These are phyloP conservation scores for Prenolepis imparis DNA, from an alignment of 2,888 invertebrate species.

Conservation along the genomic window DNA sequence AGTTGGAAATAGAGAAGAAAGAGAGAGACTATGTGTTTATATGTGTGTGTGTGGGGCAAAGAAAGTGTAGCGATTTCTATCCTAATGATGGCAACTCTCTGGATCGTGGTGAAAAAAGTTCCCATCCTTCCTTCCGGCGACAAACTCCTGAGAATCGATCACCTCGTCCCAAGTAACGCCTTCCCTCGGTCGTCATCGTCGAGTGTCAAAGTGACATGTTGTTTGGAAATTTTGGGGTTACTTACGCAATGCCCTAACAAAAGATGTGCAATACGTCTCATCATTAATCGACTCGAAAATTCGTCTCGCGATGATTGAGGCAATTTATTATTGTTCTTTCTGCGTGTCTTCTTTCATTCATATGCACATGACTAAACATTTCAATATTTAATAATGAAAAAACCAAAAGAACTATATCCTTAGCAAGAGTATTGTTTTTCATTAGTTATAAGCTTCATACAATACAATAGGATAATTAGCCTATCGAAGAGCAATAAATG, in stretches of 20 bases:
- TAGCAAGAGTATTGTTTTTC: not conserved
- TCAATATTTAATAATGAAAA: not conserved
- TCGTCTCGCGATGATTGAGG: not conserved
- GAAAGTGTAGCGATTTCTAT: slow-evolving; percentile 74
- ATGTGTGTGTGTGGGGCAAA: slow-evolving; percentile 47
- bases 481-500: slow-evolving; percentile 39
- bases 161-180: slow-evolving; percentile 20
- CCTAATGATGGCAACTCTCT: slow-evolving; percentile 72
- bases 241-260: slow-evolving; percentile 9
- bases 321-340: not conserved
- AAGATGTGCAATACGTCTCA: not conserved
- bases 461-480: not conserved
- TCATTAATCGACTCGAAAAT: slow-evolving; percentile 40
- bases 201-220: slow-evolving; percentile 30
- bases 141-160: slow-evolving; percentile 43
- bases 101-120: slow-evolving; percentile 46
- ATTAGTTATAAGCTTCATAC: not conserved
- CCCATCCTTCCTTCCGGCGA: slow-evolving; percentile 48
- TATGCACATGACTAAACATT: not conserved
- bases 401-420: not conserved
- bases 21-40: not conserved
- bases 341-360: not conserved
- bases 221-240: slow-evolving; percentile 34
- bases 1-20: slow-evolving; percentile 12
- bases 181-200: slow-evolving; percentile 3